Evolutionary conservation across 2,797 vertebrate species (phyloP), one percentile per base, ranked within the genome.

Genomic region (Platalea minor): DNA sequence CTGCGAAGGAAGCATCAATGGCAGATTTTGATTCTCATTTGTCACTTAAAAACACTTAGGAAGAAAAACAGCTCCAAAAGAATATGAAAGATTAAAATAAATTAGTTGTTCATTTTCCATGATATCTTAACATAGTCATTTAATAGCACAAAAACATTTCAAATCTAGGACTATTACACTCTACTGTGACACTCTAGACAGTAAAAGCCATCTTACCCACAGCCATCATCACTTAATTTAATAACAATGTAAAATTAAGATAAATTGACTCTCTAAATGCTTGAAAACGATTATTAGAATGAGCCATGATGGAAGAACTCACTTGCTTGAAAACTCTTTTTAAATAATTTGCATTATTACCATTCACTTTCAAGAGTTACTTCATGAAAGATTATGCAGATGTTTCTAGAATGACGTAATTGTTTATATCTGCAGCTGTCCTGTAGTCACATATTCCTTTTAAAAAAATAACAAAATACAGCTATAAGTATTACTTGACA

Each of bases 191-290:
- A 67, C 70, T 89, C 45, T 46, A 92, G 91, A 85, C 70, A 87
- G 67, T 85, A 91, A 93, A 94, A 95, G 87, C 81, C 75, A 89
- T 89, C 87, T 81, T 95, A 87, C 54, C 91, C 63, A 82, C 63
- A 82, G 37, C 28, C 63, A 76, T 91, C 89, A 91, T 28, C 63
- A 82, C 70, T 92, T 92, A 95, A 95, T 93, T 89, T 94, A 92
- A 95, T 93, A 96, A 94, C 67, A 78, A 92, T 63, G 63, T 89
- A 82, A 96, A 92, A 96, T 96, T 91, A 95, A 92, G 87, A 93
- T 26, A 82, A 94, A 94, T 75, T 85, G 50, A 93, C 59, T 86
- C 83, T 88, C 69, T 94, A 87, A 94, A 92, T 82, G 54, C 64
- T 90, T 88, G 61, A 73, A 91, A 91, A 85, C 25, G 5, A 80